Evolutionary conservation across 2,113 vertebrate species (phyloP), one percentile per base, ranked within the genome.

Genomic region (Oryzias celebensis): DNA sequence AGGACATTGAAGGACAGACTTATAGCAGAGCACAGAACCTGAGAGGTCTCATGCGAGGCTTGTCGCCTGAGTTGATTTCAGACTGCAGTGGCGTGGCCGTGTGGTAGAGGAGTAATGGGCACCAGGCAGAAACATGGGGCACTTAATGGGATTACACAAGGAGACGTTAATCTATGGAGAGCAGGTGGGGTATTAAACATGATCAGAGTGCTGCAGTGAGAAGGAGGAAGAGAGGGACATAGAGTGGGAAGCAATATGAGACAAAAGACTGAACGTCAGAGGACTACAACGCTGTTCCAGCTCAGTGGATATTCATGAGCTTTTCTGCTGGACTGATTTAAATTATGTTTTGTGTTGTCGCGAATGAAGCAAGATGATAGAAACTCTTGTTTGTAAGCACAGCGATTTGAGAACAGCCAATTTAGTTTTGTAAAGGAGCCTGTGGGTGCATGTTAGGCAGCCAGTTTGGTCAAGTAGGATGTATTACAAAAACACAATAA

Each of bases 101-200:
- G 70, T 24, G 71, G 71, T 65, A 58, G 58, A 71, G 76, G 57
- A 82, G 80, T 85, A 78, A 88, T 73, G 82, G 83, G 81, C 57
- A 42, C 62, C 79, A 58, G 79, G 73, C 66, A 44, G 79, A 85
- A 84, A 86, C 77, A 79, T 62, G 6, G 72, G 73, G 70, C 68
- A 77, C 74, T 88, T 89, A 88, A 90, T 89, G 87, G 86, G 82
- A 90, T 90, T 90, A 90, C 85, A 87, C 78, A 62, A 80, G 71
- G 79, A 86, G 73, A 84, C 76, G 68, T 82, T 90, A 89, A 90
- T 88, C 84, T 83, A 69, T 67, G 60, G 79, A 83, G 84, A 83
- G 74, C 85, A 89, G 88, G 88, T 88, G 82, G 83, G 85, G 85
- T 87, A 88, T 90, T 87, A 87, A 90, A 89, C 82, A 83, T 62